These are phyloP conservation scores for Sitta europaea DNA, from an alignment of 2,113 vertebrate genomes.

Conservation along the genomic window DNA sequence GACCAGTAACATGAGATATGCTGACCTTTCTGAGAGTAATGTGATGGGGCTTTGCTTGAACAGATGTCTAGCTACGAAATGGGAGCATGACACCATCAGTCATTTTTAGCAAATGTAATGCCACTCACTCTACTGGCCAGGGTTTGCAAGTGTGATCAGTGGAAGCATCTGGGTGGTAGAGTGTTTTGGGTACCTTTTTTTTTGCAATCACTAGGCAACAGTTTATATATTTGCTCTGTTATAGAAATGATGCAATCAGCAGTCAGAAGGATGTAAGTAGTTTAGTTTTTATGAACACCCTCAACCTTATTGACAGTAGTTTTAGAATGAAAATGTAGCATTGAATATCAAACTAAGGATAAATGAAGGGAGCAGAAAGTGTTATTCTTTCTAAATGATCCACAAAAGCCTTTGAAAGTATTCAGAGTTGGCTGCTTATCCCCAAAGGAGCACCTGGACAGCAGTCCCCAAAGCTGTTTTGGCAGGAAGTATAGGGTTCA, in stretches of 20 bases:
- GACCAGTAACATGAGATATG: slow-evolving; percentile 62
- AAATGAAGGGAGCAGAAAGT: background rate
- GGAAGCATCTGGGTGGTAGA: slow-evolving; percentile 8
- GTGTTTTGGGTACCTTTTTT: background rate
- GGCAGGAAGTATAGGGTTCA: background rate
- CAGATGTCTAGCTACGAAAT: slow-evolving; percentile 62
- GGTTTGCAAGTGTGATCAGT: slow-evolving; percentile 53
- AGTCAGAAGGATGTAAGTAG: background rate
- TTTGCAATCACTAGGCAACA: slow-evolving; percentile 50
- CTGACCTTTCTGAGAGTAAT: slow-evolving; percentile 80
- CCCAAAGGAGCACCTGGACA: background rate
- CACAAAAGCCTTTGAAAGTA: background rate
- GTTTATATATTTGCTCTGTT: background rate
- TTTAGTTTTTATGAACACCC: background rate
- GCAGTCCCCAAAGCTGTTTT: background rate
- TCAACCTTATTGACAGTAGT: background rate
- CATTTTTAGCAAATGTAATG: slow-evolving; percentile 50
- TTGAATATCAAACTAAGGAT: background rate
- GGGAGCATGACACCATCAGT: slow-evolving; percentile 67
- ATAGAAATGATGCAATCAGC: background rate
- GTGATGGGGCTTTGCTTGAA: slow-evolving; percentile 57
- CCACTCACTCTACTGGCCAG: background rate
- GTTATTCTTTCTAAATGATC: background rate
- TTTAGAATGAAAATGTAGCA: background rate
- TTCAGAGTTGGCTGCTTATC: background rate